Conservation (phyloP, 2,888 invertebrate genomes). For the Seira sanloemensis region DNA sequence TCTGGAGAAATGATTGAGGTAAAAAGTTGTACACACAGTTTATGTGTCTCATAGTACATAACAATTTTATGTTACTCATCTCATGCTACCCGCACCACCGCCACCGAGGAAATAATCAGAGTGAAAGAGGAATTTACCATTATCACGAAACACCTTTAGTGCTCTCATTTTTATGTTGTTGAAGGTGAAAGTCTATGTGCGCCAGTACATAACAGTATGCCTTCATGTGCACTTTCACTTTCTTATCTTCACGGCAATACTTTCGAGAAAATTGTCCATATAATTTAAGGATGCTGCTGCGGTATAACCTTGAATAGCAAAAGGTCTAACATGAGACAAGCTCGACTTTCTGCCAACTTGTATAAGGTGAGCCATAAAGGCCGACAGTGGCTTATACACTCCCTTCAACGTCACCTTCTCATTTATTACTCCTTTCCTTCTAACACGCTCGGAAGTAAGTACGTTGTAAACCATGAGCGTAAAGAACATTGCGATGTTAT, state of each 20-base stretch:
- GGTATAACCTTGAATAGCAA: neutral
- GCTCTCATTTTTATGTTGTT: neutral
- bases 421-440: neutral
- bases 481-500: neutral
- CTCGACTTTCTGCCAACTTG: too few species aligned
- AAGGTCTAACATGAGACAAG: too few species aligned
- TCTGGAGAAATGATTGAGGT: conserved; percentile 45
- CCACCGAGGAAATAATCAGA: neutral
- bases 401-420: neutral
- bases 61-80: conserved; percentile 49
- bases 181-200: neutral
- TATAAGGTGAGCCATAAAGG: neutral
- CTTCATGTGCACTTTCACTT: neutral
- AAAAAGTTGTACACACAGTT: conserved; percentile 29
- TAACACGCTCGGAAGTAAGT: neutral
- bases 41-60: conserved; percentile 33
- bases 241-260: neutral
- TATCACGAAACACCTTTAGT: neutral
- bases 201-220: too few species aligned
- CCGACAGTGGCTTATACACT: neutral
- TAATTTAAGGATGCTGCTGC: neutral
- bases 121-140: neutral
- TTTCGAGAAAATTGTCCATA: neutral
- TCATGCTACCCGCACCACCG: too few species aligned
- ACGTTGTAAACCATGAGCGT: neutral